These are phyloP conservation scores for Porites evermanni DNA, from an alignment of 92 coral and sea anemone species.

Conservation along the genomic window DNA sequence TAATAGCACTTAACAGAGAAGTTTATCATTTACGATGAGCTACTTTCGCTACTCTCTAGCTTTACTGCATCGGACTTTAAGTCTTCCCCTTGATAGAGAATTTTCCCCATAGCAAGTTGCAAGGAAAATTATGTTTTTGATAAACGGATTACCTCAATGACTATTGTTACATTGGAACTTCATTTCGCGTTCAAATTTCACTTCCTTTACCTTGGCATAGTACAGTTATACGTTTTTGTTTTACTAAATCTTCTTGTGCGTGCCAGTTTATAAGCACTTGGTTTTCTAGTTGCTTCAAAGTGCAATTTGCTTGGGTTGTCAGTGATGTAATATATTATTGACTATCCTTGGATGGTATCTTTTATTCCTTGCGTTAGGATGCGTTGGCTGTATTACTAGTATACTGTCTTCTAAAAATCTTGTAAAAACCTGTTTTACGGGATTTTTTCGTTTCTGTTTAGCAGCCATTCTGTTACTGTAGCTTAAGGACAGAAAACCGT, in stretches of 20 bases:
- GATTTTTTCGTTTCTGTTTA: background rate
- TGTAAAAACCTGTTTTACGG: conserved; percentile 10
- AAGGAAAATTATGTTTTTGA: too few species aligned
- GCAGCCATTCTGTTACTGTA: background rate
- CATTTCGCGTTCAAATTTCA: too few species aligned
- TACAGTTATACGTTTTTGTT: too few species aligned
- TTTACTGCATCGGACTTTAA: too few species aligned
- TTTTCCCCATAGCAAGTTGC: too few species aligned
- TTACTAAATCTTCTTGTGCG: too few species aligned
- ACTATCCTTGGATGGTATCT: background rate
- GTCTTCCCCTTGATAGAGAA: too few species aligned
- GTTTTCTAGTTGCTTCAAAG: background rate
- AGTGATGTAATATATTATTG: background rate
- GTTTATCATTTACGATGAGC: background rate
- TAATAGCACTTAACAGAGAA: background rate
- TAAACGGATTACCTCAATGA: too few species aligned
- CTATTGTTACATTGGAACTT: too few species aligned
- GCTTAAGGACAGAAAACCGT: background rate
- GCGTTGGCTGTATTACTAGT: background rate
- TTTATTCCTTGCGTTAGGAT: background rate
- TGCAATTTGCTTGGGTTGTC: background rate
- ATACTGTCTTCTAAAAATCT: background rate
- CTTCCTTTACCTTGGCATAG: too few species aligned
- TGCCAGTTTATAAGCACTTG: background rate
- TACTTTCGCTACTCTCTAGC: background rate